A percentile compares a stretch with the other conserved stretches of the same genome.
phyloP scores from a whole-genome alignment of 2,113 vertebrate species.

The Ptilorrhoa leucosticta region DNA sequence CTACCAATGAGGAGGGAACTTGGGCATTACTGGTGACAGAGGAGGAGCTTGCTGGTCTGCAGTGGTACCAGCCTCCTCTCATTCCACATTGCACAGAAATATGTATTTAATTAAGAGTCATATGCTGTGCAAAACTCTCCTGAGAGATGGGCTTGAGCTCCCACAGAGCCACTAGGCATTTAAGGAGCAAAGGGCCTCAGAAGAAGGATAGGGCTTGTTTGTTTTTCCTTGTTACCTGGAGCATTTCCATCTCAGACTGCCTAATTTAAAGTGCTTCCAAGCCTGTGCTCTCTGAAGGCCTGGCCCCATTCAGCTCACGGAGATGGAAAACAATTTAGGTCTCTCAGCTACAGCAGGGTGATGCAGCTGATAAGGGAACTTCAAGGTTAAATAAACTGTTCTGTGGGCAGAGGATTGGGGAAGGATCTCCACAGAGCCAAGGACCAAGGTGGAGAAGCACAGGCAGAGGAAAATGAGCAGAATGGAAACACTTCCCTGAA shows the following conservation, averaged over 20 bases:
- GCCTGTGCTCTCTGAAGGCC: slow-evolving; percentile 1
- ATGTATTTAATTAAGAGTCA: neutral
- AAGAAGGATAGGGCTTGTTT: neutral
- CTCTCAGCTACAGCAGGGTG: slow-evolving; percentile 2
- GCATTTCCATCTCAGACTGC: neutral
- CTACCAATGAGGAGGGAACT: neutral
- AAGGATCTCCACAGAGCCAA: neutral
- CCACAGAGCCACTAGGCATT: neutral
- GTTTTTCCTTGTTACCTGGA: slow-evolving; percentile 11
- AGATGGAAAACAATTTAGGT: slow-evolving; percentile 56
- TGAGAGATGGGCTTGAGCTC: neutral
- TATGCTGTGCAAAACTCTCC: neutral
- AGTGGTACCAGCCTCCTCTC: neutral
- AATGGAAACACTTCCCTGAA: neutral
- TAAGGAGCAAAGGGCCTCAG: neutral
- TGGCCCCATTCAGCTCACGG: slow-evolving; percentile 40
- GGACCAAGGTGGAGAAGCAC: neutral
- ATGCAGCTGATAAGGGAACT: slow-evolving; percentile 50
- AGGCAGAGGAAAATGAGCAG: neutral
- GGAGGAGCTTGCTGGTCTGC: neutral
- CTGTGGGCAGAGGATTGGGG: neutral
- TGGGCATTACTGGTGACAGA: neutral
- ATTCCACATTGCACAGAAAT: neutral
- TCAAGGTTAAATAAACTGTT: slow-evolving; percentile 59
- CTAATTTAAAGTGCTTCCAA: slow-evolving; percentile 27